Conservation (phyloP, 2,888 invertebrate species). For the Hesperia comma region DNA sequence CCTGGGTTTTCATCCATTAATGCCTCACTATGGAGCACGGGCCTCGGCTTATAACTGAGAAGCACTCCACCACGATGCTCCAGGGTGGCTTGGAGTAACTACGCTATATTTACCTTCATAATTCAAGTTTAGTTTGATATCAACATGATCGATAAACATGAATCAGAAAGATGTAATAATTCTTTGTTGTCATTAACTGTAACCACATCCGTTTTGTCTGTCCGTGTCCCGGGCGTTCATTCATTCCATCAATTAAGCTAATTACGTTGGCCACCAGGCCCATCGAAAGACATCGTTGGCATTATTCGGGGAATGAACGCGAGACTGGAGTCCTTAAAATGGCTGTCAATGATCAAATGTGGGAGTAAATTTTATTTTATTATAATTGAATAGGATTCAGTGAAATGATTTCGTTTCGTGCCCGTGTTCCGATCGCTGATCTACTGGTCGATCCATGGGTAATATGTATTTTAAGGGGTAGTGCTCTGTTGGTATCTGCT, state of each 20-base stretch:
- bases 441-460: too few relatives aligned
- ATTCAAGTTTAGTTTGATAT: too few relatives aligned
- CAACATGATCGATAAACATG: neutral
- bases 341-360: neutral
- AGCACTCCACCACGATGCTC: too few relatives aligned
- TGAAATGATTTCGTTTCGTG: too few relatives aligned
- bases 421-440: too few relatives aligned
- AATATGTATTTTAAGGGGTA: too few relatives aligned
- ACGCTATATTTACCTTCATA: too few relatives aligned
- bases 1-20: too few relatives aligned
- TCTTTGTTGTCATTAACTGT: neutral
- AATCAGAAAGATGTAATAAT: too few relatives aligned
- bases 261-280: conserved; percentile 4
- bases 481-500: neutral
- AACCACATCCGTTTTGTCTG: conserved; percentile 10
- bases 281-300: conserved; percentile 9
- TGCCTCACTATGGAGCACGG: too few relatives aligned
- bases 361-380: conserved; percentile 24
- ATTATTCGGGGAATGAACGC: conserved; percentile 17
- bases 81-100: too few relatives aligned
- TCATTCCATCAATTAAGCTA: conserved; percentile 28
- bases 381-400: conserved; percentile 21
- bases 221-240: neutral
- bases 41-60: too few relatives aligned
- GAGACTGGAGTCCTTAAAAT: neutral